Evolutionary conservation across 2,888 invertebrate species (phyloP), one percentile per base, ranked within the genome.

Genomic region (Drosophila multiciliata): DNA sequence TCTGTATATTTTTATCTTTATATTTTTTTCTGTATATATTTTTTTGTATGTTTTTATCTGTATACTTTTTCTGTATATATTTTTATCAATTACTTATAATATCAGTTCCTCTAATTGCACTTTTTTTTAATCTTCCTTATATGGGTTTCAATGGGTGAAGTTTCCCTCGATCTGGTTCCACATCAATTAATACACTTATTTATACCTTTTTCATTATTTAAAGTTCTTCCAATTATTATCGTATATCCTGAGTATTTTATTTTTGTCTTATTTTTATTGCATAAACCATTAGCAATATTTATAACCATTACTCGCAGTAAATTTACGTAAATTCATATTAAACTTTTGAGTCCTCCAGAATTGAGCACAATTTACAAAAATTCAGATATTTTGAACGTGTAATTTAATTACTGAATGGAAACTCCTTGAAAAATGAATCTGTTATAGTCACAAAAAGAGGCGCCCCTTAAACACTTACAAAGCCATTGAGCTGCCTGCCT

Each of bases 381-480:
- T 3, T 2, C 58, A 15, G 36, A 40, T 9, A 32, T 17, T 11
- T 50, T 26, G n/a, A 3, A 11, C 1, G 32, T 40, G 29, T 40
- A 32, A 40, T 58, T 67, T 26, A 32, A 59, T 62, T 62, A 58
- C 62, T 35, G 42, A 12, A 50, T 17, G 23, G n/a, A 33, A 49
- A 29, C 23, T 38, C 15, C 38, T 36, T 38, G 45, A 36, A 26
- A 26, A 66, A 26, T 17, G 57, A 70, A 66, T 55, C 38, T 33
- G 57, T 20, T 38, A 26, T 32, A 26, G 20, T 15, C 7, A 36
- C 15, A 32, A 33, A 17, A 36, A 17, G 23, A 23, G 15, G 50
- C 50, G 29, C 17, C n/a, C n/a, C n/a, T 26, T 26, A n/a, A 55
- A 38, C 55, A 66, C 69, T 45, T 68, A 26, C 53, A 33, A 48